Percentiles rank a stretch among this genome's conserved stretches.
These are phyloP conservation scores for Heterohyrax brucei DNA, from an alignment of 2,797 vertebrate genomes.

Conservation along the genomic window DNA sequence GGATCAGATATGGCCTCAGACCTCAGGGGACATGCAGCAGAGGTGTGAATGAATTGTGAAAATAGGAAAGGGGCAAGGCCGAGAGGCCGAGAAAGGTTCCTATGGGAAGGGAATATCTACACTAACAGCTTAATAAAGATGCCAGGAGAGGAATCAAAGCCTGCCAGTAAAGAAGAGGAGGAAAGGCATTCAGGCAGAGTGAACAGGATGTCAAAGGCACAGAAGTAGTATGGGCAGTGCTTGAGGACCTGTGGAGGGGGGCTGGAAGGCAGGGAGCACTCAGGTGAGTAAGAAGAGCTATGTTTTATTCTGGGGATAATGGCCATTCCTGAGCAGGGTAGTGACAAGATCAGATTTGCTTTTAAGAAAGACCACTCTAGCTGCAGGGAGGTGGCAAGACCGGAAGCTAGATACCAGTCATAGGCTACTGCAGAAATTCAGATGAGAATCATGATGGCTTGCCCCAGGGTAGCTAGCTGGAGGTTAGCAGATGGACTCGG, in stretches of 20 bases:
- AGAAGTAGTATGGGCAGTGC: neutral
- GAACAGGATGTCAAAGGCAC: neutral
- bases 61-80: neutral
- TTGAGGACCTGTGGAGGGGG: neutral
- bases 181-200: neutral
- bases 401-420: neutral
- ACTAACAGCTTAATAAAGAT: neutral
- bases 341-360: constrained; percentile 47
- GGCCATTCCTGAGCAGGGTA: neutral
- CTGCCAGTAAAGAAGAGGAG: neutral
- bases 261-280: neutral
- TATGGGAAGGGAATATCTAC: neutral
- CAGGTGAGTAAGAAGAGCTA: neutral
- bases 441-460: neutral
- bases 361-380: constrained; percentile 28
- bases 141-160: neutral
- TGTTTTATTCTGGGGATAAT: neutral
- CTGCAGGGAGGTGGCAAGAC: neutral
- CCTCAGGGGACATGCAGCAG: neutral
- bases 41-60: neutral
- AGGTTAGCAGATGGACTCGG: constrained; percentile 4
- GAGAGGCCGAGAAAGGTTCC: neutral
- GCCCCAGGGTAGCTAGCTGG: neutral
- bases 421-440: neutral
- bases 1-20: neutral